Evolutionary conservation across 2,888 invertebrate species (phyloP).

Genomic region (Synergus laeviventris): DNA sequence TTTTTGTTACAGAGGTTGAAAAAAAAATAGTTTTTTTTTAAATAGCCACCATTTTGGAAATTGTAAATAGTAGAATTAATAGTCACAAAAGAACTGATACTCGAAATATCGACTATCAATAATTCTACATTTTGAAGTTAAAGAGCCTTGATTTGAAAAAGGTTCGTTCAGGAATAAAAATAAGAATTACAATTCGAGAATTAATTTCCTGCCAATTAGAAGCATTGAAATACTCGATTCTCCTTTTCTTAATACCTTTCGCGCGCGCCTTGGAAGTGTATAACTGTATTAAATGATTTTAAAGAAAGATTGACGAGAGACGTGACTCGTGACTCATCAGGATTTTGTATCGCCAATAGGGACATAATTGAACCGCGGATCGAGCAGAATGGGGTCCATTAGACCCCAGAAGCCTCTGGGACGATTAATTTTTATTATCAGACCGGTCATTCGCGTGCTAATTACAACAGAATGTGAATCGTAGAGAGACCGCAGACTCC

Average conservation of each 20-base stretch:
- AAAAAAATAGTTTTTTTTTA: too few relatives aligned
- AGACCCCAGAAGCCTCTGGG: constrained; percentile 40
- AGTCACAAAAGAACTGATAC: too few relatives aligned
- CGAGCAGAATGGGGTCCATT: background rate
- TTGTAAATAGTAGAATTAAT: too few relatives aligned
- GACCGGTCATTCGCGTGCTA: constrained; percentile 60
- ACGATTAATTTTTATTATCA: constrained; percentile 65
- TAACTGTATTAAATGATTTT: constrained; percentile 26
- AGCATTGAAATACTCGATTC: background rate
- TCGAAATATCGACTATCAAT: too few relatives aligned
- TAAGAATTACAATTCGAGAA: background rate
- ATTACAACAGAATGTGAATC: constrained; percentile 62
- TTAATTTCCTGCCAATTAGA: background rate
- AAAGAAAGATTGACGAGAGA: constrained; percentile 12
- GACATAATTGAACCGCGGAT: constrained; percentile 20
- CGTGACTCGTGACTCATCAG: constrained; percentile 23
- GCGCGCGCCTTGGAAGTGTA: background rate
- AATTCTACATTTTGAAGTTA: too few relatives aligned
- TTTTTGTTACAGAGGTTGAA: too few relatives aligned
- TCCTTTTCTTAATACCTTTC: background rate
- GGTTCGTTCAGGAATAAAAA: background rate
- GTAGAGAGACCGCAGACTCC: constrained; percentile 5
- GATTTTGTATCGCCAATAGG: constrained; percentile 21
- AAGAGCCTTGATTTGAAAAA: background rate
- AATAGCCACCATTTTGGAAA: too few relatives aligned